Percentiles rank a stretch among this genome's conserved stretches.
Conservation (phyloP, 2,888 invertebrate genomes). For the Theretra japonica region DNA sequence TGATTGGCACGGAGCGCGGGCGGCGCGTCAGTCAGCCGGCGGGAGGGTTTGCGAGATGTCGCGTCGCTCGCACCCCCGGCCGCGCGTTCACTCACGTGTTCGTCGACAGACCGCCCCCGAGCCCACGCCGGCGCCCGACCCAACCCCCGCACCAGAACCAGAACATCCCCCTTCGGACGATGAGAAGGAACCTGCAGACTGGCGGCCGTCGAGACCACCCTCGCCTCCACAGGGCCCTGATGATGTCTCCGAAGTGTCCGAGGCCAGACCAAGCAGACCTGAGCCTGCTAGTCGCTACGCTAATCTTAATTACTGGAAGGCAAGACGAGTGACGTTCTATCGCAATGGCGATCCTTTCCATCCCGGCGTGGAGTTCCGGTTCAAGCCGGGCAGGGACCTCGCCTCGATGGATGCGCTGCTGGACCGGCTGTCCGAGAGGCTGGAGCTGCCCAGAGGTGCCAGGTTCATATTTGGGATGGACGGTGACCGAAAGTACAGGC, state of each 20-base stretch:
- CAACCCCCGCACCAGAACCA: constrained; percentile 70
- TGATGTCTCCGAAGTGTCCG: constrained; percentile 78
- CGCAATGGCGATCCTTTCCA: constrained; percentile 97
- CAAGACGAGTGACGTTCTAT: constrained; percentile 94
- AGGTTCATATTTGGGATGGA: constrained; percentile 96
- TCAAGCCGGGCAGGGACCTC: constrained; percentile 95
- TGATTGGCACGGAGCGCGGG: constrained; percentile 63
- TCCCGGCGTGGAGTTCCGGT: constrained; percentile 93
- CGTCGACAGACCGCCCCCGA: constrained; percentile 78
- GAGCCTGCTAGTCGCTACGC: constrained; percentile 88
- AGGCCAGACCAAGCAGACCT: constrained; percentile 83
- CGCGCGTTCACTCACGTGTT: constrained; percentile 69
- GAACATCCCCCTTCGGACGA: constrained; percentile 79
- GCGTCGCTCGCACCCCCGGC: constrained; percentile 75
- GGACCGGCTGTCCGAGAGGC: constrained; percentile 93
- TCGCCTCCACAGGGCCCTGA: constrained; percentile 76
- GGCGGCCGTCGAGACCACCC: constrained; percentile 74
- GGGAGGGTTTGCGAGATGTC: constrained; percentile 72
- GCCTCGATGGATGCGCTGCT: constrained; percentile 93
- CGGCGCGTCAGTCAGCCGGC: constrained; percentile 71
- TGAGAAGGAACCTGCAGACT: constrained; percentile 83
- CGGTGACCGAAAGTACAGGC: constrained; percentile 92
- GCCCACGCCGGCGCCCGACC: constrained; percentile 71
- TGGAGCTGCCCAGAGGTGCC: constrained; percentile 95
- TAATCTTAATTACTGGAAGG: constrained; percentile 94